Conservation (phyloP, 30 jellyfish, hydroid and myxozoan genomes). For the Turritopsis dohrnii region DNA sequence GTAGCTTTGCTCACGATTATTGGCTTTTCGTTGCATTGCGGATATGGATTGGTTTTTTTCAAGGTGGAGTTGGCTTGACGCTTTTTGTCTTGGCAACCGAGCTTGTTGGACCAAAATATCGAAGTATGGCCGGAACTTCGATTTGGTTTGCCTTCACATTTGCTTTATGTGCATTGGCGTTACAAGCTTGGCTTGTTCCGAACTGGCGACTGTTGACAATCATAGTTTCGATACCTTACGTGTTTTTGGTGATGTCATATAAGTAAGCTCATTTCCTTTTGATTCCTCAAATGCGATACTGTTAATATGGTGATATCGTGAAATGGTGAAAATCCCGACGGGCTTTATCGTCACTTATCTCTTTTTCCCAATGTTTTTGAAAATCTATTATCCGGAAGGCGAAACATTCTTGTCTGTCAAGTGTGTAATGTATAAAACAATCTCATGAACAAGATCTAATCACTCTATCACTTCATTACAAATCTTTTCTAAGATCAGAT, state of each 20-base stretch:
- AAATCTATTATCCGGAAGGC: too few relatives aligned
- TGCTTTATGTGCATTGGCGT: conserved; percentile 67
- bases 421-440: too few relatives aligned
- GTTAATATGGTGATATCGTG: too few relatives aligned
- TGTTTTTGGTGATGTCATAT: conserved; percentile 50
- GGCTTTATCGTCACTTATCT: too few relatives aligned
- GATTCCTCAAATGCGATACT: not conserved
- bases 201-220: conserved; percentile 72
- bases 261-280: conserved; percentile 42
- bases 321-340: too few relatives aligned
- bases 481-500: too few relatives aligned
- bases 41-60: conserved; percentile 67
- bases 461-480: too few relatives aligned
- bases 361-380: too few relatives aligned
- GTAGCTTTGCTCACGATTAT: conserved; percentile 51
- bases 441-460: too few relatives aligned
- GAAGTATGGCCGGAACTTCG: conserved; percentile 75
- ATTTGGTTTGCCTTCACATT: conserved; percentile 82
- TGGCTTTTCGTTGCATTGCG: conserved; percentile 80
- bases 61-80: conserved; percentile 92
- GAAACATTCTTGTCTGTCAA: too few relatives aligned
- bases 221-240: conserved; percentile 70
- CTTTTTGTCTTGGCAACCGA: conserved; percentile 86
- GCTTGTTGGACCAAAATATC: conserved; percentile 74
- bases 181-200: conserved; percentile 86